These are phyloP conservation scores for Pristionchus entomophagus DNA, from an alignment of 2,888 invertebrate species.

Conservation along the genomic window DNA sequence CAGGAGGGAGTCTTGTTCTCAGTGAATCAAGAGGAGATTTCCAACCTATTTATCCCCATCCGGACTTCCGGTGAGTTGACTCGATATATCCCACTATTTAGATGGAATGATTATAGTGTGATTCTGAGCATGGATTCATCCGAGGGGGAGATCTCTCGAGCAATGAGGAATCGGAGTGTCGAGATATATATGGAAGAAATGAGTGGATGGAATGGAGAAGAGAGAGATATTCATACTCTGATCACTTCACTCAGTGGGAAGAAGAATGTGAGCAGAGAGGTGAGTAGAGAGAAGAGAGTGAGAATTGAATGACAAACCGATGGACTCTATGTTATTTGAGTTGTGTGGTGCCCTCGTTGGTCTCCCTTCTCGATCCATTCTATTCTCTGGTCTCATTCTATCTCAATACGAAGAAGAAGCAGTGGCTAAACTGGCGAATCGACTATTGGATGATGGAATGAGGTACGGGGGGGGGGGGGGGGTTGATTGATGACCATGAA, in stretches of 20 bases:
- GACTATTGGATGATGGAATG: not conserved
- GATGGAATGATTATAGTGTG: constrained; percentile 77
- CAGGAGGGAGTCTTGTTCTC: constrained; percentile 89
- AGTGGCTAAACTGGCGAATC: not conserved
- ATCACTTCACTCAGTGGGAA: constrained; percentile 7
- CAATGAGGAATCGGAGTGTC: constrained; percentile 97
- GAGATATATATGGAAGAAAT: constrained; percentile 84
- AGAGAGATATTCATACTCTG: constrained; percentile 4
- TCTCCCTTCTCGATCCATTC: constrained; percentile 8
- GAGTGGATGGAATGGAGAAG: constrained; percentile 41
- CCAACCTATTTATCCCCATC: constrained; percentile 87
- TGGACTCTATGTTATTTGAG: not conserved
- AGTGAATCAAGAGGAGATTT: constrained; percentile 88
- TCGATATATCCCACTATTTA: too few relatives aligned
- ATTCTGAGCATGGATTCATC: constrained; percentile 95
- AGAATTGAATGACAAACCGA: not conserved
- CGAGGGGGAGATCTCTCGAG: constrained; percentile 94
- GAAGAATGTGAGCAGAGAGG: not conserved
- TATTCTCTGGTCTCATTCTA: constrained; percentile 26
- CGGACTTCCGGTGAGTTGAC: constrained; percentile 84
- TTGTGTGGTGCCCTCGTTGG: not conserved
- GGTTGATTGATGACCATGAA: too few relatives aligned
- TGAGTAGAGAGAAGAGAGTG: not conserved
- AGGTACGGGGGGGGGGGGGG: too few relatives aligned
- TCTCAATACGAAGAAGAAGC: constrained; percentile 18